A percentile compares a stretch with the other conserved stretches of the same genome.
These are phyloP conservation scores for Ylistrum balloti DNA, from an alignment of 1,140 invertebrate species.

Conservation along the genomic window DNA sequence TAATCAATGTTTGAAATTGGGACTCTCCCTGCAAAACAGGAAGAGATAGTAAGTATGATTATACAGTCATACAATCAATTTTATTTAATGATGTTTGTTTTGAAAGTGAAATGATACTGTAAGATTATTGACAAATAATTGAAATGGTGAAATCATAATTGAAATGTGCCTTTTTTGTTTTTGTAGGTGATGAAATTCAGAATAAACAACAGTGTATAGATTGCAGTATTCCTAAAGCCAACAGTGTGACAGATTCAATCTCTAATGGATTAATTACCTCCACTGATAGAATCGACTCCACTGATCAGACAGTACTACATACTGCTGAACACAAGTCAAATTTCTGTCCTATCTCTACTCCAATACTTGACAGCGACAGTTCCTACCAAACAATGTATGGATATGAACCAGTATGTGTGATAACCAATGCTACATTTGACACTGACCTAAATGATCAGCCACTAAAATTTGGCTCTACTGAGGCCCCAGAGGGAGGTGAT, in stretches of 20 bases:
- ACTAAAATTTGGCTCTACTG: constrained; percentile 54
- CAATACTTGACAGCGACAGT: constrained; percentile 60
- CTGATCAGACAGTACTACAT: background rate
- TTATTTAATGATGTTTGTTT: too few relatives aligned
- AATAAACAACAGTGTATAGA: background rate
- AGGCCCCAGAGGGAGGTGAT: background rate
- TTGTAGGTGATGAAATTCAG: background rate
- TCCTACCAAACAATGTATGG: constrained; percentile 51
- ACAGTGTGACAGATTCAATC: background rate
- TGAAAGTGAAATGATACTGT: too few relatives aligned
- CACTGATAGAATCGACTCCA: background rate
- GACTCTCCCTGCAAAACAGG: too few relatives aligned
- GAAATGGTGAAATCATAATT: too few relatives aligned
- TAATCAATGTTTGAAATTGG: too few relatives aligned
- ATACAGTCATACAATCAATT: too few relatives aligned
- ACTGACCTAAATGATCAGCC: constrained; percentile 63
- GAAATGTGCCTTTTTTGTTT: background rate
- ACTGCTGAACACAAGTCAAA: background rate
- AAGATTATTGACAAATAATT: too few relatives aligned
- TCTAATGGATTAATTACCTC: background rate
- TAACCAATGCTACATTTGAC: constrained; percentile 41
- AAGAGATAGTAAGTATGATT: too few relatives aligned
- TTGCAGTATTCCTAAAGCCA: background rate
- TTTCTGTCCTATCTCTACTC: constrained; percentile 64
- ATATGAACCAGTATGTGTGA: background rate